Base-by-base conservation (phyloP, 2,113 vertebrate genomes). In the Xerus inauris region DNA sequence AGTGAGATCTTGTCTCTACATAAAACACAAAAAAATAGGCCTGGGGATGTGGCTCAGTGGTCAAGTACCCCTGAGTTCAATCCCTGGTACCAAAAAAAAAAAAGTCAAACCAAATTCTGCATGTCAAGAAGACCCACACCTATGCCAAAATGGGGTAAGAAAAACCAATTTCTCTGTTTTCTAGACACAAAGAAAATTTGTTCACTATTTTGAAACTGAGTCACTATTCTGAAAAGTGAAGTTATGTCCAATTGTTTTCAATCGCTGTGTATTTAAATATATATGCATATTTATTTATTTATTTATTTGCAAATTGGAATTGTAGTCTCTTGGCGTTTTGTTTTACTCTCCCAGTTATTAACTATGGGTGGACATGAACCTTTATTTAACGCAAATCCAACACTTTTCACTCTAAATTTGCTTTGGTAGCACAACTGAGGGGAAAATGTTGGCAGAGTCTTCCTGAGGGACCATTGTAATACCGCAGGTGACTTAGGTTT, bases 131-230 rank as follows among this genome's bases (percentile, higher is more conserved):
- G 40, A 38, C 32, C 14, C 42, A 88, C 51, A 49, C 62, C 38
- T 83, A 87, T 75, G 64, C 8, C 19, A 86, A 79, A 94, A 47
- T 12, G 10, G 26, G 64, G 6, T 64, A 79, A 69, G 45, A 89
- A 79, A 85, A 88, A 71, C 51, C 26, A 54, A 30, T 73, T 69
- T 76, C 38, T 94, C 30, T 62, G 17, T 42, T 96, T 90, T 91
- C 67, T 62, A 47, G 54, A 69, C 65, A 14, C 51, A 62, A 64
- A 79, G 20, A 87, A 64, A 75, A 67, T 3, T 6, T 35, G n/a
- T 0, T n/a, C 19, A 62, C 35, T 45, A 26, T 92, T 54, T 80
- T 73, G 45, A 81, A 87, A 51, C 7, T 30, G 4, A 22, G 38
- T 81, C 75, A 85, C 17, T n/a, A 20, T 35, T 54, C 77, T 75